Conservation (phyloP, 1,140 invertebrate species). For the Anoplophora glabripennis region DNA sequence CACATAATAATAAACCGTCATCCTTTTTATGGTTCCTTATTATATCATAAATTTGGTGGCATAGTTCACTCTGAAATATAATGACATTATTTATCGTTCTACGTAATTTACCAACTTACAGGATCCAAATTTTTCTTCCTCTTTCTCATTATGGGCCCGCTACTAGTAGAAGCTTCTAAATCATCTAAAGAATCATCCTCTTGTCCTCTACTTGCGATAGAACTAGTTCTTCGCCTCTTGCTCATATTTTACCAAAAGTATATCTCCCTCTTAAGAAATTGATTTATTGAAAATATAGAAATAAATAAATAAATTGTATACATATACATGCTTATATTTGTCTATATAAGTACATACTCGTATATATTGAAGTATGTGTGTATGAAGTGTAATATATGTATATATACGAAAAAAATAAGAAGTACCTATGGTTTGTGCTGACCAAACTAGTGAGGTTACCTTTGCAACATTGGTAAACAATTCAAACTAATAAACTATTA, state of each 20-base stretch:
- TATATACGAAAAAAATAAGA: conserved; percentile 4
- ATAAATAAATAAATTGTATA: background rate
- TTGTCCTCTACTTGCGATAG: conserved; percentile 64
- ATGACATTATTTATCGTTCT: background rate
- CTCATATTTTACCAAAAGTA: conserved; percentile 38
- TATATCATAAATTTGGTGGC: conserved; percentile 89
- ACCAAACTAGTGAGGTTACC: conserved; percentile 15
- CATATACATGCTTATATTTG: background rate
- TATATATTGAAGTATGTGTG: background rate
- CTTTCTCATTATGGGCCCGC: conserved; percentile 40
- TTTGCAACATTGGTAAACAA: conserved; percentile 15
- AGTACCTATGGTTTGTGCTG: background rate
- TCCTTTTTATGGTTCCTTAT: conserved; percentile 89
- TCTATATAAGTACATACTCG: background rate
- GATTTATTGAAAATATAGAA: conserved; percentile 1
- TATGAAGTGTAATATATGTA: background rate
- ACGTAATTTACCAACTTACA: conserved; percentile 29
- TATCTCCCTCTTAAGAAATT: background rate
- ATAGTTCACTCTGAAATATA: conserved; percentile 71
- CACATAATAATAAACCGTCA: conserved; percentile 86
- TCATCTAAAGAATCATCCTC: conserved; percentile 53
- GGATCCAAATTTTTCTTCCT: conserved; percentile 46
- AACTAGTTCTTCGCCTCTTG: conserved; percentile 54
- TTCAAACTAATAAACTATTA: background rate
- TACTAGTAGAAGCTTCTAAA: conserved; percentile 43